Evolutionary conservation across 2,888 invertebrate species (phyloP), one percentile per base, ranked within the genome.

Genomic region (Hesperia comma): DNA sequence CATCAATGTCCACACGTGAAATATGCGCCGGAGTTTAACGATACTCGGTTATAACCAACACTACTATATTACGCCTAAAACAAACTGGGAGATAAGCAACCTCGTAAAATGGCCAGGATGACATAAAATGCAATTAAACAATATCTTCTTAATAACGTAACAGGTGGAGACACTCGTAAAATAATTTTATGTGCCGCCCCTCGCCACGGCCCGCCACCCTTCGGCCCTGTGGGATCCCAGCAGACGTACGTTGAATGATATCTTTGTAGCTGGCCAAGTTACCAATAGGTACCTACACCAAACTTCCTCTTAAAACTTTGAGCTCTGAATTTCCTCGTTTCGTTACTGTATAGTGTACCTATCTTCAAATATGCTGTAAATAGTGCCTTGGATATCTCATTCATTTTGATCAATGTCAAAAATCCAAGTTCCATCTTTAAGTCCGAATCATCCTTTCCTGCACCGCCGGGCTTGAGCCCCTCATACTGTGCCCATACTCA

Each of bases 61-160:
- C 75, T 80, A 82, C 82, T 77, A 80, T 74, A 79, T 83, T 83
- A 83, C 83, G 81, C 82, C 75, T 78, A 77, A 80, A 82, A 78
- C 78, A 77, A 75, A 76, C 71, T 75, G 70, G 67, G 68, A 77
- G 74, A 71, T 74, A 74, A 72, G 58, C 49, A 69, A 54, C 60
- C 64, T 75, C 77, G 74, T 81, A 75, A 82, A 77, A 70, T 69
- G 67, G 72, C 58, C 68, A 70, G 66, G 69, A 67, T 78, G 78
- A 80, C 77, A 78, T 82, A 80, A 72, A 72, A 72, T 58, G 73
- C 79, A 77, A 79, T 82, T 80, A 82, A 82, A 78, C 74, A 73
- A 60, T 73, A 75, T 73, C 74, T 74, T 64, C 73, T 74, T 75
- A 77, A 72, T 71, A 74, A 72, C 69, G 63, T 72, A 72, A 77